A percentile compares a stretch with the other conserved stretches of the same genome.
phyloP scores from a whole-genome alignment of 2,113 vertebrate genomes.

The Pelmatolapia mariae region DNA sequence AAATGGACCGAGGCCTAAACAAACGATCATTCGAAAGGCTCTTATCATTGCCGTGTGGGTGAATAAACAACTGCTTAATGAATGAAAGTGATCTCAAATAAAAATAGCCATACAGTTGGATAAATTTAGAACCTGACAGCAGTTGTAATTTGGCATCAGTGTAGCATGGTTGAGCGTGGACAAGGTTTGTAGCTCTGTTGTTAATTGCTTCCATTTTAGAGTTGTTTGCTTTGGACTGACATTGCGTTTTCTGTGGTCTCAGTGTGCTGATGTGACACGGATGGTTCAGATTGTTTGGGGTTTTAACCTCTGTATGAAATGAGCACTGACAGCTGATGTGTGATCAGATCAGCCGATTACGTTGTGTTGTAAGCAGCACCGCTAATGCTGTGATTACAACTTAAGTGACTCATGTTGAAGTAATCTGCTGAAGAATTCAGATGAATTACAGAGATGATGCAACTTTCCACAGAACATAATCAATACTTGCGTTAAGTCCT shows the following conservation, averaged over 20 bases:
- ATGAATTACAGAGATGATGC: neutral
- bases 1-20: neutral
- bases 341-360: neutral
- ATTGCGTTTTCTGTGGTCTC: neutral
- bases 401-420: neutral
- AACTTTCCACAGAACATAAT: neutral
- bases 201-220: neutral
- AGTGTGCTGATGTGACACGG: neutral
- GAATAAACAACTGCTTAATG: neutral
- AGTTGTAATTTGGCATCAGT: neutral
- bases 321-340: neutral
- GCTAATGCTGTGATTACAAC: slow-evolving; percentile 1
- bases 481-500: neutral
- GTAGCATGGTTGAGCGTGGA: neutral
- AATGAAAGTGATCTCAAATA: neutral
- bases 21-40: neutral
- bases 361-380: neutral
- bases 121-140: neutral
- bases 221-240: neutral
- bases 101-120: neutral
- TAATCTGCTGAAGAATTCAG: neutral
- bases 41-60: neutral
- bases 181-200: neutral
- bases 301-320: neutral
- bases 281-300: neutral